A percentile compares a stretch with the other conserved stretches of the same genome.
phyloP scores from a whole-genome alignment of 2,888 invertebrate genomes.

The Dryococelus australis region DNA sequence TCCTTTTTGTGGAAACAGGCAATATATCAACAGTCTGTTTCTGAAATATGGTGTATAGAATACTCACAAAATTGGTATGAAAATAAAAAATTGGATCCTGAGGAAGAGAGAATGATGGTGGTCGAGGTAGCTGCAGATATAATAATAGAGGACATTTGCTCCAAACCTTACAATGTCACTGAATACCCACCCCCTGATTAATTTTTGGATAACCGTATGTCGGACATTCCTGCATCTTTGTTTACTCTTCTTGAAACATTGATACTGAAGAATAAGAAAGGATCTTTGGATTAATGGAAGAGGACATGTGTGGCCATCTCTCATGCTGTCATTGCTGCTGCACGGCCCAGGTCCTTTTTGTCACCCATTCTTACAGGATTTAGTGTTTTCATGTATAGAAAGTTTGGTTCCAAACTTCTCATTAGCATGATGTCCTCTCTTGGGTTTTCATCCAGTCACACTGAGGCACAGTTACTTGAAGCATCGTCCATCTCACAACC shows the following conservation, averaged over 20 bases:
- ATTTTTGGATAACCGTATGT: not conserved
- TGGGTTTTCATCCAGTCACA: no score
- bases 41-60: no score
- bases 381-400: slow-evolving; percentile 18
- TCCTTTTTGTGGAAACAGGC: no score
- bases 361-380: not conserved
- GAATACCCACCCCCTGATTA: no score
- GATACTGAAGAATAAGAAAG: not conserved
- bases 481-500: no score
- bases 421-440: not conserved
- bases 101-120: not conserved
- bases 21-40: no score
- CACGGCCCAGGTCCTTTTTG: no score
- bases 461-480: no score
- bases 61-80: no score
- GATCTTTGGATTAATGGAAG: slow-evolving; percentile 2
- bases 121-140: not conserved
- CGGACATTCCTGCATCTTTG: not conserved
- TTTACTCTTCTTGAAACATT: no score
- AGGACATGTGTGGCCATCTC: not conserved
- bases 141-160: not conserved
- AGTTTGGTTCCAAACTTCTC: slow-evolving; percentile 5
- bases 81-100: no score
- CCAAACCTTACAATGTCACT: not conserved
- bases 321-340: slow-evolving; percentile 6